Evolutionary conservation across 2,797 vertebrate species (phyloP), one percentile per base, ranked within the genome.

Genomic region (Eutrigla gurnardus): DNA sequence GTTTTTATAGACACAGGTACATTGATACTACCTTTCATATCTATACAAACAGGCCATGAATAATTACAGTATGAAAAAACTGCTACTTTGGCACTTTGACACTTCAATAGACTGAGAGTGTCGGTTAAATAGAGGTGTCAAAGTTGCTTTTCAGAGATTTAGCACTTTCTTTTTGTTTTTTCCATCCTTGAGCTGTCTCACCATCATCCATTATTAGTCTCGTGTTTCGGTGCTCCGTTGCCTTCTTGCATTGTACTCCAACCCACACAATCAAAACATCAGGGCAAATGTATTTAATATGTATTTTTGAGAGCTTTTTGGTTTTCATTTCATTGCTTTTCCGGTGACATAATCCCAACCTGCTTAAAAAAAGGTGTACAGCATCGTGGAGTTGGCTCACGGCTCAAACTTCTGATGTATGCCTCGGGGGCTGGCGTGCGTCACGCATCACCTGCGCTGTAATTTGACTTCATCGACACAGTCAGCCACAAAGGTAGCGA

Each of bases 391-490:
- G 40, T 33, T 33, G 6, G 8, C 3, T 37, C 40, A 53, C 17
- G 15, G 37, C 18, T 12, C 8, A 10, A 6, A 37, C 58, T 9
- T 33, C 7, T n/a, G 3, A 52, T 25, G 5, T n/a, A 25, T 25
- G 25, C 25, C 25, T 25, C 25, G 25, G 25, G 25, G 25, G 25
- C 25, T 1, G 25, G 25, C 25, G 25, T 25, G 25, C 25, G 25
- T 25, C 25, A 25, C 6, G 4, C 55, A 18, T 70, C 13, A 36
- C 42, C 42, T 66, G 25, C 13, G 45, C 12, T 15, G 11, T 62
- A 33, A 68, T 42, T 40, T 32, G 8, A 71, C 3, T 58, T 67
- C 39, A 72, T 58, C 10, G 14, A 35, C 39, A 36, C 43, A 13
- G 49, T 65, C 67, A 35, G 25, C 11, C 49, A 42, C 35, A 35